phyloP scores from a whole-genome alignment of 2,113 vertebrate species.

The Bolborhynchus lineola region DNA sequence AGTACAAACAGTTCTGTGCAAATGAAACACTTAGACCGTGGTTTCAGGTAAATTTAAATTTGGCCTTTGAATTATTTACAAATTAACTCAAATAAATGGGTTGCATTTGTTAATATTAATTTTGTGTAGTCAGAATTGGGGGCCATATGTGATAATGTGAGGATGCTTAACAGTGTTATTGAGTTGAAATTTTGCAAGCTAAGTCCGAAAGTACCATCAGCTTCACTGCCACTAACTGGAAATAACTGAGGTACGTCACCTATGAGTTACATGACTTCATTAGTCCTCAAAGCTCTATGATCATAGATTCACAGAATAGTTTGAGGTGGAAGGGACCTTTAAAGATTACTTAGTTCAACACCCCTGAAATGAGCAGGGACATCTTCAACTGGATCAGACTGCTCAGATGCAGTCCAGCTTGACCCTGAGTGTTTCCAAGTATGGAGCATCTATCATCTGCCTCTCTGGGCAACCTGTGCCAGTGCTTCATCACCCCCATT shows the following conservation, averaged over 20 bases:
- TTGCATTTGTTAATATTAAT: background rate
- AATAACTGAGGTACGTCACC: background rate
- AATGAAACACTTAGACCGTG: background rate
- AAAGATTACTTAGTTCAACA: background rate
- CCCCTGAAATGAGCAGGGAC: background rate
- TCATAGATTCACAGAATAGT: background rate
- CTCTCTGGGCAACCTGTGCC: background rate
- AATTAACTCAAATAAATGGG: background rate
- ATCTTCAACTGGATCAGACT: background rate
- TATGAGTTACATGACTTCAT: background rate
- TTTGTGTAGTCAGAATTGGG: background rate
- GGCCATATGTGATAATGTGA: background rate
- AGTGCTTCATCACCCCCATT: rapidly evolving
- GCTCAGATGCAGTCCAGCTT: background rate
- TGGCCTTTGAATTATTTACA: background rate
- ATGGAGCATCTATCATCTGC: background rate
- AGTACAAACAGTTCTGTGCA: background rate
- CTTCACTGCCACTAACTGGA: background rate
- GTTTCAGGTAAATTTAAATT: background rate
- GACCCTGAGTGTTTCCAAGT: background rate
- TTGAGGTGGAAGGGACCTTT: background rate
- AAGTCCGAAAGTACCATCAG: background rate
- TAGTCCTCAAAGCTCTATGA: background rate
- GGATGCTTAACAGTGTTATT: background rate
- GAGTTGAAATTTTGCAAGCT: background rate